Conservation (phyloP, 2,797 vertebrate species). For the Cyclopterus lumpus region DNA sequence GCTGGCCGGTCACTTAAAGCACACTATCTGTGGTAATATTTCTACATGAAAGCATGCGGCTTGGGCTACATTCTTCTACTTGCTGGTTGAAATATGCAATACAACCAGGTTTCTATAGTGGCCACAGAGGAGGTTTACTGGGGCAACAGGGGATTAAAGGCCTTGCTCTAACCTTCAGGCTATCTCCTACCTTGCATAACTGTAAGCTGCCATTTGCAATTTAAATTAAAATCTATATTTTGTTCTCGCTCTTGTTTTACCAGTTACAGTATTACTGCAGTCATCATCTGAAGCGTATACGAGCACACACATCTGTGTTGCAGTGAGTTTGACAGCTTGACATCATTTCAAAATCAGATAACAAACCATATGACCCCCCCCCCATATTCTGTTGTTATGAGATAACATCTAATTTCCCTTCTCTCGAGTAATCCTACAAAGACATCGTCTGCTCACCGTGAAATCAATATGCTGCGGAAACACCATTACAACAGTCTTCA, state of each 20-base stretch:
- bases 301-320: conserved; percentile 30
- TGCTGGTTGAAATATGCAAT: conserved; percentile 59
- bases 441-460: conserved; percentile 67
- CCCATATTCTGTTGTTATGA: conserved; percentile 56
- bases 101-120: conserved; percentile 46
- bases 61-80: conserved; percentile 39
- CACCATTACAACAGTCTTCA: conserved; percentile 69
- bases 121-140: conserved; percentile 46
- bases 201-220: conserved; percentile 60
- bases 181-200: conserved; percentile 36
- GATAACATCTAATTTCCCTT: conserved; percentile 77
- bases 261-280: conserved; percentile 16
- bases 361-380: conserved; percentile 36
- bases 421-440: conserved; percentile 71
- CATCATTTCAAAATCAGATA: conserved; percentile 66
- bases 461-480: conserved; percentile 75
- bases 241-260: conserved; percentile 46
- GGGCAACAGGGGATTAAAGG: conserved; percentile 60
- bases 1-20: conserved; percentile 79
- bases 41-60: conserved; percentile 65
- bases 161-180: conserved; percentile 58
- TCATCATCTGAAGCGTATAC: conserved; percentile 24
- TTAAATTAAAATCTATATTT: conserved; percentile 67
- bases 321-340: conserved; percentile 58
- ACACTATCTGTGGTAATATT: conserved; percentile 77